phyloP scores from a whole-genome alignment of 2,888 invertebrate species.

The Tetheella fluctuosa region DNA sequence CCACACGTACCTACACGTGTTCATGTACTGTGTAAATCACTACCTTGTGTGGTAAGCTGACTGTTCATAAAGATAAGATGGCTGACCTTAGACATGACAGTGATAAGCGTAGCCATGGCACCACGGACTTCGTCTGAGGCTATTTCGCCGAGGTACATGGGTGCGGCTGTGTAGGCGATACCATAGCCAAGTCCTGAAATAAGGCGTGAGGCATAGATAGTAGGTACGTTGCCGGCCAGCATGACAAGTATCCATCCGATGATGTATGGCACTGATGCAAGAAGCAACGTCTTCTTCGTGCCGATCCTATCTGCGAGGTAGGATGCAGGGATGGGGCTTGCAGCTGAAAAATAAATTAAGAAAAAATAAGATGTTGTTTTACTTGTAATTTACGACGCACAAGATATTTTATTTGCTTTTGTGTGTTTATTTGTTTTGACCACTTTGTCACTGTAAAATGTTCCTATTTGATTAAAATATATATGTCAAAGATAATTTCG shows the following conservation, averaged over 20 bases:
- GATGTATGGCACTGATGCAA: conserved; percentile 85
- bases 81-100: conserved; percentile 82
- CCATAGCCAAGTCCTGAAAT: conserved; percentile 86
- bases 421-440: neutral
- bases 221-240: conserved; percentile 81
- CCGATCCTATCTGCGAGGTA: conserved; percentile 86
- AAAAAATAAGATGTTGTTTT: neutral
- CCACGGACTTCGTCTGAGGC: conserved; percentile 85
- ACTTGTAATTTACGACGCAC: neutral
- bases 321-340: conserved; percentile 86
- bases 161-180: conserved; percentile 84
- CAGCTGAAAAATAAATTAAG: conserved; percentile 64
- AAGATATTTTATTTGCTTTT: neutral
- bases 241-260: conserved; percentile 87
- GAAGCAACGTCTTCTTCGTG: conserved; percentile 85
- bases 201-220: conserved; percentile 84
- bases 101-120: conserved; percentile 84
- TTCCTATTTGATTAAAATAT: neutral
- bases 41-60: conserved; percentile 7
- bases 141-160: conserved; percentile 86
- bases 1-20: conserved; percentile 3
- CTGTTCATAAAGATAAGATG: conserved; percentile 16
- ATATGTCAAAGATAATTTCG: neutral
- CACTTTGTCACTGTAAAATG: neutral
- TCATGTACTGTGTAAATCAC: conserved; percentile 12